Percentiles rank a stretch among this genome's conserved stretches.
phyloP scores from a whole-genome alignment of 2,888 invertebrate species.

The Caenorhabditis sp. region DNA sequence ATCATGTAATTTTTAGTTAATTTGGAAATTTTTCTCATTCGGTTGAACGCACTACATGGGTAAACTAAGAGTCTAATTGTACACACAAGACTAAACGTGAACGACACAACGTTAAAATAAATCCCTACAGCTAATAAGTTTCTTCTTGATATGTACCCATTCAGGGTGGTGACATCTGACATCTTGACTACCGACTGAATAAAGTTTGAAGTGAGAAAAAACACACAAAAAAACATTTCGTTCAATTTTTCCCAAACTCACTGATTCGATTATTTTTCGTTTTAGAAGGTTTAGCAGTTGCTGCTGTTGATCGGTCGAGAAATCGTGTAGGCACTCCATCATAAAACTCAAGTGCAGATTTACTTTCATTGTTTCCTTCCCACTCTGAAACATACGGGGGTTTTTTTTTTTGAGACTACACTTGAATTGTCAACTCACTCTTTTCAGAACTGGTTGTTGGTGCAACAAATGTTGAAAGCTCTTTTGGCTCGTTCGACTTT shows the following conservation, averaged over 20 bases:
- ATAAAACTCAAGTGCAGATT: not conserved
- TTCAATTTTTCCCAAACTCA: no score
- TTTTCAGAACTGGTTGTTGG: conserved; percentile 8
- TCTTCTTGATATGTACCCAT: conserved; percentile 36
- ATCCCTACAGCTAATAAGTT: conserved; percentile 7
- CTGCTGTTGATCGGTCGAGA: not conserved
- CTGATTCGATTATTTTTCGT: not conserved
- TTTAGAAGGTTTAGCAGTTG: not conserved
- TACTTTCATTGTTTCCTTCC: not conserved
- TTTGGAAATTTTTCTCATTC: not conserved
- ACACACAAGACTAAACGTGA: not conserved
- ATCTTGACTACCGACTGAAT: conserved; percentile 41
- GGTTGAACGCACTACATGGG: not conserved
- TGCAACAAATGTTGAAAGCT: conserved; percentile 84
- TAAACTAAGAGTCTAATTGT: not conserved
- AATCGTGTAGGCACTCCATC: conserved; percentile 25
- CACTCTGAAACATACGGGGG: not conserved
- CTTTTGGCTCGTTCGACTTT: conserved; percentile 75
- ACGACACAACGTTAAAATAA: not conserved
- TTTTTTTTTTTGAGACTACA: not conserved
- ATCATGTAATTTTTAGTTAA: not conserved
- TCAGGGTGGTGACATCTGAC: conserved; percentile 36
- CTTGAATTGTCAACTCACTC: not conserved
- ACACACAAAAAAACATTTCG: not conserved
- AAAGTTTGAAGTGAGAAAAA: conserved; percentile 3